Evolutionary conservation across 1,140 invertebrate species (phyloP), one percentile per base, ranked within the genome.

Genomic region (Apocrypta bakeri): DNA sequence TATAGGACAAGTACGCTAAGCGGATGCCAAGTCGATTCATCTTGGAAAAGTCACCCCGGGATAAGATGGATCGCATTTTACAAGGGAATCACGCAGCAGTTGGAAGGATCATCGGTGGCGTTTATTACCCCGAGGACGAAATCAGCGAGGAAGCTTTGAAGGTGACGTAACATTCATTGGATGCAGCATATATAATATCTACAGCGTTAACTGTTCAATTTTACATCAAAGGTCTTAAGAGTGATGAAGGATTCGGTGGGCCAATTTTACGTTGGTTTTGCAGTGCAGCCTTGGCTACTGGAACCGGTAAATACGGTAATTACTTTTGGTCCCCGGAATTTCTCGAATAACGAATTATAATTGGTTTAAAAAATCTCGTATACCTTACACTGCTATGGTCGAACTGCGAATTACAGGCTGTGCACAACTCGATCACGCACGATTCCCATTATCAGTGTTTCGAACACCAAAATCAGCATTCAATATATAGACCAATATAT

Each of bases 241-340:
- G 48, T 90, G 0, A 91, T 91, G 90, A 87, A 79, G 64, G 31
- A 87, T 17, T 24, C 64, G 0, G 25, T 87, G 8, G 86, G 85
- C 25, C 75, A 85, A 11, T 90, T 85, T 68, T 89, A 89, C 63
- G 56, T 84, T 0, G 82, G 84, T 0, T 91, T 91, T 72, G 89
- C 85, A 1, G 85, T 89, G 8, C 88, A 89, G 77, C 87, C 89
- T 0, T 90, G 90, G 90, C 84, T 91, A 8, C 9, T 90, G 1
- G 27, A 82, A 29, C 87, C 88, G 2, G 25, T 90, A n/a, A 86
- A 90, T 31, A 83, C 24, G 76, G 89, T 90, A 88, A 87, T 76
- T 27, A 56, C 33, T 48, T 42, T 14, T 27, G 29, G 17, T 56
- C 48, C n/a, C 48, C 3, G 73, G 17, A 80, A 7, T 40, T 48